Conservation (phyloP, 2,797 vertebrate species). For the Fistularia commersonii region DNA sequence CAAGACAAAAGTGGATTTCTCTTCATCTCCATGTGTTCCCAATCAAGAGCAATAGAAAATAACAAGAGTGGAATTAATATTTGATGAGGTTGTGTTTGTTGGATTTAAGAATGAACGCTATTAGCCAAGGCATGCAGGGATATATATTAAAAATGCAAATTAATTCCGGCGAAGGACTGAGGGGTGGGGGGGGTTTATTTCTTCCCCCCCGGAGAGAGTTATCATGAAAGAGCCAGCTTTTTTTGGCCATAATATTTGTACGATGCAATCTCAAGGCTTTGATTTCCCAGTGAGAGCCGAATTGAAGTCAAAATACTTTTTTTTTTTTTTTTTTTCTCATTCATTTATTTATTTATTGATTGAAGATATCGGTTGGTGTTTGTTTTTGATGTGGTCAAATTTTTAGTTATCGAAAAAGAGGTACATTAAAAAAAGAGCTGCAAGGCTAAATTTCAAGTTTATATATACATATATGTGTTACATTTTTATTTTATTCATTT, state of each 20-base stretch:
- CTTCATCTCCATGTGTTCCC: constrained; percentile 29
- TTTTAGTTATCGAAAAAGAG: no score
- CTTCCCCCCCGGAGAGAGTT: constrained; percentile 45
- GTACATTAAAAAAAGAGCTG: no score
- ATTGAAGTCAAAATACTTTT: background rate
- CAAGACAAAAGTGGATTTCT: constrained; percentile 26
- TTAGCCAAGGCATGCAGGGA: constrained; percentile 41
- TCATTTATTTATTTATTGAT: no score
- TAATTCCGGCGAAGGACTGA: constrained; percentile 26
- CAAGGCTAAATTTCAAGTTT: no score
- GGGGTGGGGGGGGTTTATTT: constrained; percentile 19
- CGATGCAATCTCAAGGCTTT: constrained; percentile 42
- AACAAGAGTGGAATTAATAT: constrained; percentile 59
- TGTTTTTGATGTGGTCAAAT: background rate
- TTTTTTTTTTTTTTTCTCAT: background rate
- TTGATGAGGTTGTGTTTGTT: constrained; percentile 64
- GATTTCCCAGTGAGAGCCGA: constrained; percentile 21
- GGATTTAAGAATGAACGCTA: constrained; percentile 60
- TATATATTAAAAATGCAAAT: constrained; percentile 67
- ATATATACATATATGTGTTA: no score
- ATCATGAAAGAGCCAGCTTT: constrained; percentile 37
- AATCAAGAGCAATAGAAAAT: constrained; percentile 46
- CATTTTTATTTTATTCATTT: no score
- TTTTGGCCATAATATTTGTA: constrained; percentile 38
- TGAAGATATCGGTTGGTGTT: background rate